Conservation (phyloP, 2,797 vertebrate species). For the Hyperoplus lanceolatus region DNA sequence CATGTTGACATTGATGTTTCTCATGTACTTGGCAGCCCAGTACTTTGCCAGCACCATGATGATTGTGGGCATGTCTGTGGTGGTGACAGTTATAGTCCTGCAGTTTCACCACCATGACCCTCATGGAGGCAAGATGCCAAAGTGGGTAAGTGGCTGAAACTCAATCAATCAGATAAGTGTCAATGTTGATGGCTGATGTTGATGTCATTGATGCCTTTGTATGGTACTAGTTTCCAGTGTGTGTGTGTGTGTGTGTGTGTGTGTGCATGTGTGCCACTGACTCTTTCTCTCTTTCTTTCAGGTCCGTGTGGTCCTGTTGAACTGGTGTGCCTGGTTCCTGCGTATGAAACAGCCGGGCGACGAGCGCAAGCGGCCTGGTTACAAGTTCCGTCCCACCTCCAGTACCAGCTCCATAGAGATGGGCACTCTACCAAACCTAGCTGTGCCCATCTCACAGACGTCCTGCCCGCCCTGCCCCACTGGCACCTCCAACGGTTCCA, state of each 20-base stretch:
- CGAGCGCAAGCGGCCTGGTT: slow-evolving; percentile 71
- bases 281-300: slow-evolving; percentile 53
- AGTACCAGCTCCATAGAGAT: slow-evolving; percentile 89
- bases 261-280: neutral
- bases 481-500: slow-evolving; percentile 88
- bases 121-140: slow-evolving; percentile 94
- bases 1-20: slow-evolving; percentile 8
- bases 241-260: neutral
- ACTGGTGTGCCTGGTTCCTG: slow-evolving; percentile 96
- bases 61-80: slow-evolving; percentile 94
- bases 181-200: neutral
- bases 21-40: slow-evolving; percentile 84
- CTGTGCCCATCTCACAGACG: slow-evolving; percentile 71
- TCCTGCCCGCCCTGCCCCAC: slow-evolving; percentile 80
- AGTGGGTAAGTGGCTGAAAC: slow-evolving; percentile 87
- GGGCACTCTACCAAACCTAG: slow-evolving; percentile 82
- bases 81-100: slow-evolving; percentile 94
- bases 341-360: slow-evolving; percentile 93
- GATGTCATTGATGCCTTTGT: too few species aligned
- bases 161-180: neutral
- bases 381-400: slow-evolving; percentile 80
- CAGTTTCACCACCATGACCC: slow-evolving; percentile 96
- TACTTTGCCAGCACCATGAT: slow-evolving; percentile 97
- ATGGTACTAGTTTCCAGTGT: too few species aligned
- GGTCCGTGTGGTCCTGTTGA: slow-evolving; percentile 90